Base-by-base conservation (phyloP, 2,888 invertebrate species). In the Acleris emargana region DNA sequence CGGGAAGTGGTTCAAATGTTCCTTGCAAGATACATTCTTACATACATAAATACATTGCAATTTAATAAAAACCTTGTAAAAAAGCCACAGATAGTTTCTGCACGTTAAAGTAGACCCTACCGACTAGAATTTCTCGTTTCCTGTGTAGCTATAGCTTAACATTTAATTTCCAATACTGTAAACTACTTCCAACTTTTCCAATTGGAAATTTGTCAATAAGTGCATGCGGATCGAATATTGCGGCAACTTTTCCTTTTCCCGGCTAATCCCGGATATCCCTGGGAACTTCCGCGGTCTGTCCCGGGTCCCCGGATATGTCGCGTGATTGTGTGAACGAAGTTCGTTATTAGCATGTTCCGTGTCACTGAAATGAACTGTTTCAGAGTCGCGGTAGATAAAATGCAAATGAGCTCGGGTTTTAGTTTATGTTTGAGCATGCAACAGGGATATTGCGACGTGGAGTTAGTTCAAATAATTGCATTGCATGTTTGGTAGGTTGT, bases 141-240 rank as follows among this genome's bases (percentile, higher is more conserved):
- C 45, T 5, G 45, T 45, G n/a, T 45, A 45, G 5, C 5, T 45
- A 16, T n/a, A n/a, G 16, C n/a, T n/a, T 6, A n/a, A 28, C 25
- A 51, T 16, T n/a, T 32, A n/a, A 45, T 45, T 17, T 42, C 42
- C 22, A 22, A 57, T 57, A 43, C 25, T 57, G 22, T 25, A 57
- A 20, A 42, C 42, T 54, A 32, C 43, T 1, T 17, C 51, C 51
- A 54, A 66, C 62, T 80, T 80, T 80, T 77, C 73, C 80, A 77
- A 81, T 81, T 75, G 73, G 73, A 78, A 77, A 75, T 76, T 73
- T 72, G 63, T 55, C 68, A 62, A 73, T 72, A 68, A 67, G 61
- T 68, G 71, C 63, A 64, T 60, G 72, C 68, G 72, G 74, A 78
- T 78, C 75, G 74, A 73, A 77, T 73, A 62, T 53, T 17, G 50